These are phyloP conservation scores for Dicranocentrus wangi DNA, from an alignment of 2,888 invertebrate genomes.

Conservation along the genomic window DNA sequence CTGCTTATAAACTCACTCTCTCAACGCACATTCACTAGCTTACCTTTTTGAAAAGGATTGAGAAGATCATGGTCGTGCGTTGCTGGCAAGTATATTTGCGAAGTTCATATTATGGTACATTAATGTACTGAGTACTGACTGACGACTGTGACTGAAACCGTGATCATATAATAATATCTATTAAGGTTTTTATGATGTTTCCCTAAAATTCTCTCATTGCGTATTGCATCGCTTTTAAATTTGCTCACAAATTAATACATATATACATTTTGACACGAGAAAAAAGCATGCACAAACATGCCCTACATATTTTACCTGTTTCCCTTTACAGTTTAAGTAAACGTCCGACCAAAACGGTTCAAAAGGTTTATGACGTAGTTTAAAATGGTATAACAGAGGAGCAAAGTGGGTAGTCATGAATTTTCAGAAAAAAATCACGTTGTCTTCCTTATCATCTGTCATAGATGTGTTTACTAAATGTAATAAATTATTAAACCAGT, in stretches of 20 bases:
- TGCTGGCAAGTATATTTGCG: not conserved
- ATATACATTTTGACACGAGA: not conserved
- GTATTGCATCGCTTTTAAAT: not conserved
- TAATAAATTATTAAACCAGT: not conserved
- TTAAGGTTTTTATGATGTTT: not conserved
- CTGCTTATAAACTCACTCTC: too few relatives aligned
- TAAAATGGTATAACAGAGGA: too few relatives aligned
- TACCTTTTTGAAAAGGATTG: too few relatives aligned
- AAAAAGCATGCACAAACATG: not conserved
- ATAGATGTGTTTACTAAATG: too few relatives aligned
- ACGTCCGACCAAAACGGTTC: not conserved
- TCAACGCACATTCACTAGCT: too few relatives aligned
- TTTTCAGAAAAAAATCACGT: too few relatives aligned
- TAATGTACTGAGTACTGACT: not conserved
- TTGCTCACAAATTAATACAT: conserved; percentile 1
- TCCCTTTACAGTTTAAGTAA: not conserved
- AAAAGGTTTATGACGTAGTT: too few relatives aligned
- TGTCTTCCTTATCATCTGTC: too few relatives aligned
- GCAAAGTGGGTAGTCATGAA: too few relatives aligned
- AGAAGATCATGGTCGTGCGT: conserved; percentile 30
- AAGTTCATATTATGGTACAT: not conserved
- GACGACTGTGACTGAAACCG: conserved; percentile 31
- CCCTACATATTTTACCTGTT: conserved; percentile 1
- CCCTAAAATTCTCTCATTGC: not conserved
- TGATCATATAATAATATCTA: conserved; percentile 25